phyloP scores from a whole-genome alignment of 2,888 invertebrate genomes.

The Camponotus fellah region DNA sequence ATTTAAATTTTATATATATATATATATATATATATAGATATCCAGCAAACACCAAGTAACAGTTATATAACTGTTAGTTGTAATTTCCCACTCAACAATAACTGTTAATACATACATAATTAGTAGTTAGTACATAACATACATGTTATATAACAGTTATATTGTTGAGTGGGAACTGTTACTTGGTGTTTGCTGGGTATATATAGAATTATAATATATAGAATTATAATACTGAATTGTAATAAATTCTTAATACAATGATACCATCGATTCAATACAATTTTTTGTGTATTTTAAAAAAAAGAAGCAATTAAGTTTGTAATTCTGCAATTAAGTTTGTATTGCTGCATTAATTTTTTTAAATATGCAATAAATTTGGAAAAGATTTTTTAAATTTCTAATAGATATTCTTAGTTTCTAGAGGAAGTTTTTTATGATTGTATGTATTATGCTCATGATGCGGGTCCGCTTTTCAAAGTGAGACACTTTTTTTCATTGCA shows the following conservation, averaged over 20 bases:
- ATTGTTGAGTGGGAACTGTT: no score
- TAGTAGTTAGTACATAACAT: no score
- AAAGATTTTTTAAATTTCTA: constrained; percentile 18
- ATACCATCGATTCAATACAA: neutral
- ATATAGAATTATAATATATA: no score
- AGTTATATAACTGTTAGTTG: no score
- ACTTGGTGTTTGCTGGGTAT: no score
- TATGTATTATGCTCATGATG: neutral
- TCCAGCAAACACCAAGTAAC: no score
- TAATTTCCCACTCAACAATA: no score
- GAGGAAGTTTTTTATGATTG: neutral
- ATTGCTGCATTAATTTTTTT: neutral
- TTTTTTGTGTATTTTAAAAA: neutral
- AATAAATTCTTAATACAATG: neutral
- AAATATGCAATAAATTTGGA: neutral
- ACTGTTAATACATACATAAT: no score
- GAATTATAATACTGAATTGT: no score
- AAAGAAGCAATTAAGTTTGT: constrained; percentile 14
- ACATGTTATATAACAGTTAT: no score
- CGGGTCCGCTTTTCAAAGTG: neutral
- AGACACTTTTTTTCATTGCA: neutral
- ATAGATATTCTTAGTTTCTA: neutral
- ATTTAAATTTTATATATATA: neutral
- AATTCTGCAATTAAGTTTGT: neutral
- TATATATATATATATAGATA: no score